phyloP scores from a whole-genome alignment of 2,113 vertebrate genomes.

The Atractosteus spatula region DNA sequence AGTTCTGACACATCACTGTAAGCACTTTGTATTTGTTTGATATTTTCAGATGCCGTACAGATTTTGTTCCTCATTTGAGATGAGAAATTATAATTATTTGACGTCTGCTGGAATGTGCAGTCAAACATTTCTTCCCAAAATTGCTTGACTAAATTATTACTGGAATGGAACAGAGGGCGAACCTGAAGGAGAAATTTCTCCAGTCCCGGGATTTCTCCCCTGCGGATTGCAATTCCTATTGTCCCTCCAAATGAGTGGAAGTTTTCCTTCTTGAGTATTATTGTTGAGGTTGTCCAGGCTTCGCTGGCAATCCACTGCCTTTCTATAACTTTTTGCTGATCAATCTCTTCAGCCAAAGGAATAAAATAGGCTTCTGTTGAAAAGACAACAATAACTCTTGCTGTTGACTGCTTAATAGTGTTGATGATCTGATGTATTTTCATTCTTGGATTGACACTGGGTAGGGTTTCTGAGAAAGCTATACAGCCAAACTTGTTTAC shows the following conservation, averaged over 20 bases:
- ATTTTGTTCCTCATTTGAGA: neutral
- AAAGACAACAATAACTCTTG: conserved; percentile 11
- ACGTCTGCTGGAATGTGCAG: neutral
- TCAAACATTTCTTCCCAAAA: conserved; percentile 18
- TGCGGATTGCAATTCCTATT: conserved; percentile 8
- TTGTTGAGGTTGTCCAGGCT: conserved; percentile 6
- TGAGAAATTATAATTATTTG: neutral
- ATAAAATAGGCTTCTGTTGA: neutral
- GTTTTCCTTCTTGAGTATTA: neutral
- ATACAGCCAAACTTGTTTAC: conserved; percentile 2
- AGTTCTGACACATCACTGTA: conserved; percentile 2
- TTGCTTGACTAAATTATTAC: neutral
- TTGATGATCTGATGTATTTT: neutral
- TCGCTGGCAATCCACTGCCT: conserved; percentile 22
- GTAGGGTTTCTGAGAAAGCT: conserved; percentile 11
- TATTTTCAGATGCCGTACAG: neutral
- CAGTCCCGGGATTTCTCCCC: conserved; percentile 10
- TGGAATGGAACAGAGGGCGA: neutral
- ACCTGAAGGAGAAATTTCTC: conserved; percentile 6
- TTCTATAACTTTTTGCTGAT: conserved; percentile 12
- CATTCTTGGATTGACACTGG: neutral
- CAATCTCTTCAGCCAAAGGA: conserved; percentile 9
- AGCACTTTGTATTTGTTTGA: neutral
- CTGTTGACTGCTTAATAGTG: conserved; percentile 3
- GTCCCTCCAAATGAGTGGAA: conserved; percentile 6